Evolutionary conservation across 2,797 vertebrate species (phyloP).

Genomic region (Gallirallus australis): DNA sequence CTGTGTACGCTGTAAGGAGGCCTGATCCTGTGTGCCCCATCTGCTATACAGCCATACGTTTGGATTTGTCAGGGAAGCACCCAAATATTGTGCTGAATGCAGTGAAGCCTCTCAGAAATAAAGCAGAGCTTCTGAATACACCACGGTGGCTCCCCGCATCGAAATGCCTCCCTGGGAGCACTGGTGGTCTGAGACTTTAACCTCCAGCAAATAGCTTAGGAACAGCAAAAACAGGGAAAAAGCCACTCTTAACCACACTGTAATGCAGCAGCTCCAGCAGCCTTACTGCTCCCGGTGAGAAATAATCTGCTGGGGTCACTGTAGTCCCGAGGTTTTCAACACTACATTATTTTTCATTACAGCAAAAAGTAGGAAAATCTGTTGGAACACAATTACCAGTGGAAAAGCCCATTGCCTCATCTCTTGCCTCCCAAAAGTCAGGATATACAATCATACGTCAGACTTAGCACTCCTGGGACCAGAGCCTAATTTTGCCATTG

Average conservation of each 20-base stretch:
- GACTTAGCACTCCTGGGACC: neutral
- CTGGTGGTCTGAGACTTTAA: neutral
- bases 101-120: neutral
- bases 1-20: neutral
- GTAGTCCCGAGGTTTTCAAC: neutral
- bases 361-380: neutral
- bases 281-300: neutral
- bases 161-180: neutral
- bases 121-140: neutral
- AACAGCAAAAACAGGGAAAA: neutral
- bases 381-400: neutral
- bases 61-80: neutral
- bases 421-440: neutral
- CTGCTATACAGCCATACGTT: neutral
- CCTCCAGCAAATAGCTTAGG: neutral
- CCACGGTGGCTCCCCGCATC: accelerated
- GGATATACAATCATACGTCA: neutral
- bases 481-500: neutral
- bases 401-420: neutral
- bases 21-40: neutral
- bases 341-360: neutral
- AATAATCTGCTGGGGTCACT: neutral
- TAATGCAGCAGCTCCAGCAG: neutral
- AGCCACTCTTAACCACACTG: neutral
- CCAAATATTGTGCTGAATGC: neutral